Evolutionary conservation across 2,797 vertebrate genomes (phyloP), one percentile per base, ranked within the genome.

Genomic region (Xiphophorus birchmanni): DNA sequence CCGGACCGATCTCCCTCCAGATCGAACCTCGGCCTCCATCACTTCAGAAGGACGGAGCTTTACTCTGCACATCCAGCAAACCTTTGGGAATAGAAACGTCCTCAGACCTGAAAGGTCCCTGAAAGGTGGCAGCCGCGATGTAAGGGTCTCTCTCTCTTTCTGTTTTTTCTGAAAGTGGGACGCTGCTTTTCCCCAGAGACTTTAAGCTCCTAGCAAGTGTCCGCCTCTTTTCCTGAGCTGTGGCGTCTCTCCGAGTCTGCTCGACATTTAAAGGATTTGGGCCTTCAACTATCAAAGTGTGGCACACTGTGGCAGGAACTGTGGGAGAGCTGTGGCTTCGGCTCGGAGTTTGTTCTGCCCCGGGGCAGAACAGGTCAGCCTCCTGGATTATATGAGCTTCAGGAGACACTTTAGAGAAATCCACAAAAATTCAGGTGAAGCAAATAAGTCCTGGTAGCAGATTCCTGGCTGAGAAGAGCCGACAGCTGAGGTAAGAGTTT

Each of bases 231-330:
- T 86, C 81, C 87, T 90, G 88, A 92, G 91, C 91, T 85, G 80
- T 45, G 83, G 88, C 83, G 91, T 91, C 89, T 91, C 87, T 94
- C 89, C 87, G 79, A 92, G 87, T 88, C 86, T 85, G 80, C 78
- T 84, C 23, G 52, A 92, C 88, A 89, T 90, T 93, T 91, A 93
- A 92, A 91, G 89, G 89, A 93, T 92, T 92, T 89, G 86, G 90
- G 87, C 84, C 80, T 91, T 52, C 45, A 32, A 82, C 90, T 90
- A 91, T 93, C 87, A 92, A 93, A 91, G 87, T 79, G 80, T 81
- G 88, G 81, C 80, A 83, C 11, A 26, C 67, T 81, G 65, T 91
- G 67, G 80, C 86, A 76, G 86, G 89, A 83, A 90, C 83, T 91
- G 84, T 93, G 87, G 85, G 88, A 92, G 82, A 89, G 90, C 84